These are phyloP conservation scores for Alethe diademata DNA, from an alignment of 2,113 vertebrate species.

Conservation along the genomic window DNA sequence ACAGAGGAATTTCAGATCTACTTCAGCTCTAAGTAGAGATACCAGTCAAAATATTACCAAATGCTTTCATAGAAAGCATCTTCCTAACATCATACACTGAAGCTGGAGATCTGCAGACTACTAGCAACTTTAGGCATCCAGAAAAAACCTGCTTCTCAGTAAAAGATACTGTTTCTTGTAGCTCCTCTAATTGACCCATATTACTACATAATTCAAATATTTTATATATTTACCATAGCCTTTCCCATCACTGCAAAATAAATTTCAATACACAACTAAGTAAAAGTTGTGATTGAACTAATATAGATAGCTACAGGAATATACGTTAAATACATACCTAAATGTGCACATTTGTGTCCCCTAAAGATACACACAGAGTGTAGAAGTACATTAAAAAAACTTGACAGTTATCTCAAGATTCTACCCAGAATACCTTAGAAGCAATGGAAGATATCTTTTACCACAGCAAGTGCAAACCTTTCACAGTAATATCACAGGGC, in stretches of 20 bases:
- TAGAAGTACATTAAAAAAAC: neutral
- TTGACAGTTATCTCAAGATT: neutral
- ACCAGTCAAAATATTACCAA: neutral
- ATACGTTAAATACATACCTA: neutral
- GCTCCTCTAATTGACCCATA: neutral
- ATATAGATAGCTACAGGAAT: neutral
- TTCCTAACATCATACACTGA: neutral
- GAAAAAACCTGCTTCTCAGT: neutral
- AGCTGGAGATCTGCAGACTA: neutral
- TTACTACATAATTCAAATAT: neutral
- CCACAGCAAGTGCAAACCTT: neutral
- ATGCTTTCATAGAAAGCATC: neutral
- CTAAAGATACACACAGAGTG: neutral
- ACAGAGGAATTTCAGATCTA: neutral
- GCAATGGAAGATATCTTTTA: neutral
- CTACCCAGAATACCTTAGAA: neutral
- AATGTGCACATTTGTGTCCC: fast-evolving
- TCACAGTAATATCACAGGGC: neutral
- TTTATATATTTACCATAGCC: neutral
- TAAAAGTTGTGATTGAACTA: neutral
- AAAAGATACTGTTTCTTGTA: neutral
- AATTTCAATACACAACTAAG: neutral
- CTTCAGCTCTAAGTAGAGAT: neutral
- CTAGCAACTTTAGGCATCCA: neutral
- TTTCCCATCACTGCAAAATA: neutral